These are phyloP conservation scores for Norana najaformis DNA, from an alignment of 2,888 invertebrate genomes.

Conservation along the genomic window DNA sequence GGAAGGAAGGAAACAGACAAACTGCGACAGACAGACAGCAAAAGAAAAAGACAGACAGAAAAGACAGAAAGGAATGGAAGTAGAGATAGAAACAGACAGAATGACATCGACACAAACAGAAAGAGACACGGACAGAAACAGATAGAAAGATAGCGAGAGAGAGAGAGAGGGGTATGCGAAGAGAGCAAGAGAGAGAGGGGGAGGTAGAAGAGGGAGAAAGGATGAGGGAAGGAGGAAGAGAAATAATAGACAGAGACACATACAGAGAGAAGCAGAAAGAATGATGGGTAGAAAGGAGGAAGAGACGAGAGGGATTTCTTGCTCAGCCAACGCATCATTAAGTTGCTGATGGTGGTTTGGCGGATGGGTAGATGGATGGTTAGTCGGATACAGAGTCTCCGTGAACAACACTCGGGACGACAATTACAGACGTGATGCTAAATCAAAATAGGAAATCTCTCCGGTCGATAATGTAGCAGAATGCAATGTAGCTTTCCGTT, in stretches of 20 bases:
- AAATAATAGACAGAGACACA: neutral
- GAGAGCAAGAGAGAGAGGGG: neutral
- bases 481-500: neutral
- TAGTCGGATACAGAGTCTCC: neutral
- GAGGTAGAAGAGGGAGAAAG: neutral
- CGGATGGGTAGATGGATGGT: neutral
- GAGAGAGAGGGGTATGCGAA: neutral
- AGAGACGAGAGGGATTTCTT: neutral
- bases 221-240: neutral
- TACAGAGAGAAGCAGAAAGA: neutral
- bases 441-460: conserved; percentile 1
- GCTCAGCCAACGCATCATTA: neutral
- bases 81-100: too few species aligned
- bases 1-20: neutral
- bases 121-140: neutral
- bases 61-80: too few species aligned
- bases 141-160: neutral
- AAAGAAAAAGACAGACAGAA: neutral
- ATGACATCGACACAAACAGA: neutral
- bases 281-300: neutral
- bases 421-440: neutral
- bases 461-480: neutral
- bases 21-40: neutral
- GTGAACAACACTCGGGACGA: neutral
- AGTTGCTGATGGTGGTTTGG: conserved; percentile 1